phyloP scores from a whole-genome alignment of 2,888 invertebrate species.

The Bombylius major region DNA sequence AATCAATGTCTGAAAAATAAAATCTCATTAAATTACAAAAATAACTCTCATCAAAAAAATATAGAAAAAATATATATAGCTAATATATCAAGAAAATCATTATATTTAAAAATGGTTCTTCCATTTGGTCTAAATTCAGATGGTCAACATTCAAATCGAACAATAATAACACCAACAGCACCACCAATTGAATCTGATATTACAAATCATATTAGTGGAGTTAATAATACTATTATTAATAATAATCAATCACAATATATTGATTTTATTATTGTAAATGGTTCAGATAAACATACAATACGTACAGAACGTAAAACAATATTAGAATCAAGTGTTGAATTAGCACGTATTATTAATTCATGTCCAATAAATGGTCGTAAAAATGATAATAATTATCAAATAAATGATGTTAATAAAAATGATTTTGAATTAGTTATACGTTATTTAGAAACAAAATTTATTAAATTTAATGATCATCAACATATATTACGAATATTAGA shows the following conservation, averaged over 20 bases:
- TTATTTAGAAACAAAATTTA: slow-evolving; percentile 35
- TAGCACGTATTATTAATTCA: slow-evolving; percentile 33
- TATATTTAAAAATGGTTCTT: slow-evolving; percentile 25
- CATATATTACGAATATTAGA: slow-evolving; percentile 35
- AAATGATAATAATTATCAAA: slow-evolving; percentile 35
- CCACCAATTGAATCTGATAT: slow-evolving; percentile 26
- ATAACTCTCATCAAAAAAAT: too few species aligned
- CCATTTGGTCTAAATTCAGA: slow-evolving; percentile 33
- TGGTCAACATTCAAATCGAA: slow-evolving; percentile 25
- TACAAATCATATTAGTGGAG: slow-evolving; percentile 14
- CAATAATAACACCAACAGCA: slow-evolving; percentile 27
- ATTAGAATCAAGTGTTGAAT: slow-evolving; percentile 32
- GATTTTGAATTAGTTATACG: slow-evolving; percentile 34
- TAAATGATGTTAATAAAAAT: slow-evolving; percentile 32
- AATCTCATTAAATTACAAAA: too few species aligned
- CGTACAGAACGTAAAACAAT: slow-evolving; percentile 33
- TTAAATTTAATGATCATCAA: slow-evolving; percentile 33
- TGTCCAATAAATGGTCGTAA: slow-evolving; percentile 34
- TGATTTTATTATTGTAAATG: slow-evolving; percentile 35
- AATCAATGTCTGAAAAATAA: too few species aligned
- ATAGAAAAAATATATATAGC: too few species aligned
- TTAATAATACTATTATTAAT: not conserved
- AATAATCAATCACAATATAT: slow-evolving; percentile 23
- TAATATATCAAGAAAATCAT: too few species aligned
- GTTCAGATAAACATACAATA: slow-evolving; percentile 35